Evolutionary conservation across 2,797 vertebrate genomes (phyloP).

Genomic region (Cyclura pinguis): DNA sequence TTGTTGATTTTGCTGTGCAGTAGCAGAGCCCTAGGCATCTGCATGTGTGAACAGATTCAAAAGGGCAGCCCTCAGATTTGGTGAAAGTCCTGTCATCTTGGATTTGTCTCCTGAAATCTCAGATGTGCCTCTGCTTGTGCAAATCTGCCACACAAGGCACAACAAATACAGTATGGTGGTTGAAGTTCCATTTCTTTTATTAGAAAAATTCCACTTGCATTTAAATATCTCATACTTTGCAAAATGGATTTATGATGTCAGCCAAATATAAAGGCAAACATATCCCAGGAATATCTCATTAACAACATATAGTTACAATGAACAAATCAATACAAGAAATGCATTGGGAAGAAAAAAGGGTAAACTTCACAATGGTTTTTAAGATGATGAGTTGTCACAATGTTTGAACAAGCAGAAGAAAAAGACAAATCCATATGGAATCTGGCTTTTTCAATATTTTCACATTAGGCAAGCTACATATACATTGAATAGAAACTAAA

Average conservation of each 20-base stretch:
- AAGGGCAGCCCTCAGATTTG: neutral
- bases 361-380: too few species aligned
- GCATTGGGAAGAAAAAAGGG: too few species aligned
- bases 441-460: too few species aligned
- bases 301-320: neutral
- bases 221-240: neutral
- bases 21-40: neutral
- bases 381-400: too few species aligned
- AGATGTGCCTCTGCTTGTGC: neutral
- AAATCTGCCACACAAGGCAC: neutral
- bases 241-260: neutral
- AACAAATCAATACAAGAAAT: too few species aligned
- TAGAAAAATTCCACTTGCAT: neutral
- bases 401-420: too few species aligned
- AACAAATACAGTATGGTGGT: neutral
- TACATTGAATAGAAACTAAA: too few species aligned
- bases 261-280: neutral
- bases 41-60: neutral
- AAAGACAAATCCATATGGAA: too few species aligned
- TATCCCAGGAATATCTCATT: neutral
- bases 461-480: too few species aligned
- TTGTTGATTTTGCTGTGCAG: neutral
- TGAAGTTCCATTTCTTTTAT: neutral
- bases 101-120: neutral
- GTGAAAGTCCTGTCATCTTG: neutral